These are phyloP conservation scores for Baccha elongata DNA, from an alignment of 2,888 invertebrate species.

Conservation along the genomic window DNA sequence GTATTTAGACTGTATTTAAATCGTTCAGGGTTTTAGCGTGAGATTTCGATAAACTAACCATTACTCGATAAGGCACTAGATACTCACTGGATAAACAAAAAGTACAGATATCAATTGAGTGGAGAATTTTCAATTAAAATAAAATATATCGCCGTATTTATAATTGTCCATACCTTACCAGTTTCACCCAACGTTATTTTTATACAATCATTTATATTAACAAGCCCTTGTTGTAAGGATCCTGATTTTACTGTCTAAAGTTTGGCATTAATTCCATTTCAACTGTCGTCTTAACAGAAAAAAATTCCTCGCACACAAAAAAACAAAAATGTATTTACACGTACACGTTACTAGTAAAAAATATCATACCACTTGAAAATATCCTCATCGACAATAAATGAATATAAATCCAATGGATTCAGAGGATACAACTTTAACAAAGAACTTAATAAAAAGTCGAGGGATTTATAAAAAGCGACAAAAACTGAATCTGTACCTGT, in stretches of 20 bases:
- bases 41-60: no score
- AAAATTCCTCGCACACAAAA: slow-evolving; percentile 1
- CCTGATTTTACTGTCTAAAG: neutral
- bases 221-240: no score
- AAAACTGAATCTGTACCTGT: neutral
- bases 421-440: slow-evolving; percentile 6
- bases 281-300: slow-evolving; percentile 2
- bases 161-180: no score
- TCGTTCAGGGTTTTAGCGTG: no score
- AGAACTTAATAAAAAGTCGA: neutral
- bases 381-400: neutral
- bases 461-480: neutral
- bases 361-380: slow-evolving; percentile 13
- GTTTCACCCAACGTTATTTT: no score
- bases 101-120: no score
- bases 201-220: no score
- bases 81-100: no score
- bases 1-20: no score
- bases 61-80: no score
- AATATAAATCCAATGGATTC: slow-evolving; percentile 10
- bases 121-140: no score
- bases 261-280: slow-evolving; percentile 21
- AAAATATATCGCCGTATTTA: no score
- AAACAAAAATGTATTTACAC: neutral
- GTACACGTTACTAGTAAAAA: neutral